Evolutionary conservation across 1,140 invertebrate species (phyloP).

Genomic region (Saxidomus purpurata): DNA sequence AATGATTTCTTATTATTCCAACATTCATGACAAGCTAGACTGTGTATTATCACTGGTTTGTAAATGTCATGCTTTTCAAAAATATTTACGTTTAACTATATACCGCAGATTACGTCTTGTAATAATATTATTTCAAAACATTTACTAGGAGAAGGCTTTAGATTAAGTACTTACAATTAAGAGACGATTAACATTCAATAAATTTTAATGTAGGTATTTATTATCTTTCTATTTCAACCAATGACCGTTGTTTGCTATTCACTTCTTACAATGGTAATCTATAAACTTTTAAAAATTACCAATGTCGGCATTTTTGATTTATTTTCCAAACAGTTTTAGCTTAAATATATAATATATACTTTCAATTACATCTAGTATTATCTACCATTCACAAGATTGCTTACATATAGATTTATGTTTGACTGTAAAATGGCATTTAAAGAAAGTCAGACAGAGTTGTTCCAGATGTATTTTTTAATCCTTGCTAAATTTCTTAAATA

Average conservation of each 20-base stretch:
- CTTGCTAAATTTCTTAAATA: too few species aligned
- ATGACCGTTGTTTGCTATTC: neutral
- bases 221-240: neutral
- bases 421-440: too few species aligned
- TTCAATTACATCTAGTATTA: too few species aligned
- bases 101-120: neutral
- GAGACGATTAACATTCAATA: neutral
- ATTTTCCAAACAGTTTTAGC: neutral
- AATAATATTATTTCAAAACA: neutral
- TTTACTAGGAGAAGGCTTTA: neutral
- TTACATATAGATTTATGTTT: too few species aligned
- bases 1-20: neutral
- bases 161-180: neutral
- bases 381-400: too few species aligned
- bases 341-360: too few species aligned
- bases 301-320: constrained; percentile 12
- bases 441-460: too few species aligned
- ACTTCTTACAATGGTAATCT: neutral
- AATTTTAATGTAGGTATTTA: neutral
- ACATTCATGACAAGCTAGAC: neutral
- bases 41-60: neutral
- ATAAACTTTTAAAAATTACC: neutral
- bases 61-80: neutral
- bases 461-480: too few species aligned
- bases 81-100: neutral